Evolutionary conservation across 2,113 vertebrate species (phyloP), one percentile per base, ranked within the genome.

Genomic region (Donacobius atricapilla): DNA sequence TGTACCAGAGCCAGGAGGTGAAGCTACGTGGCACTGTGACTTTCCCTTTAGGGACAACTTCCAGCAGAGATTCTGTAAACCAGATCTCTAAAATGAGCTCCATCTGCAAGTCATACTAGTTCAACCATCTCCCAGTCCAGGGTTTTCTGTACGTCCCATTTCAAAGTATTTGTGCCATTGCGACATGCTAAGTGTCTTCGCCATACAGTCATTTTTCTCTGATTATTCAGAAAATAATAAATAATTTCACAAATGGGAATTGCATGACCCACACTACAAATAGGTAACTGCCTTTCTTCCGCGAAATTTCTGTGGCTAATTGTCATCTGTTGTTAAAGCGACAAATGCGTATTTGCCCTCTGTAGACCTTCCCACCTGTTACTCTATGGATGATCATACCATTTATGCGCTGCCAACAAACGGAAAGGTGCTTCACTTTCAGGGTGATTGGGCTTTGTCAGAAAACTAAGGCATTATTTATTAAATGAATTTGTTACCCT

Each of bases 231-330:
- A 57, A 56, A 94, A 81, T 37, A 76, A 54, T 66, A 89, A 91
- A 54, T 24, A 79, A 94, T 56, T 70, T 85, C 69, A 66, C 65
- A 89, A 91, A 94, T 33, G 23, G 40, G 51, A 92, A 77, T 58
- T 63, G 79, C 15, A 0, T 17, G 54, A 83, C 79, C 58, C 37
- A 56, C 50, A 51, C 42, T 7, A 33, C 13, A 8, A 54, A 73
- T 11, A 90, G 65, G 19, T 58, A 80, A 51, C 33, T 53, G 51
- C 65, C 72, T 50, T 69, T 90, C 48, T 44, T 64, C 47, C 44
- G 2, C 44, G 86, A 84, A 58, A 93, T 80, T 20, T 54, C 69
- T 71, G 35, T 30, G 81, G 93, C 83, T 63, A 87, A 37, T n/a
- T 42, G 42, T 61, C 65, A 81, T 82, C 56, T 73, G 42, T 61